These are phyloP conservation scores for Anthoscopus minutus DNA, from an alignment of 2,113 vertebrate species.

Conservation along the genomic window DNA sequence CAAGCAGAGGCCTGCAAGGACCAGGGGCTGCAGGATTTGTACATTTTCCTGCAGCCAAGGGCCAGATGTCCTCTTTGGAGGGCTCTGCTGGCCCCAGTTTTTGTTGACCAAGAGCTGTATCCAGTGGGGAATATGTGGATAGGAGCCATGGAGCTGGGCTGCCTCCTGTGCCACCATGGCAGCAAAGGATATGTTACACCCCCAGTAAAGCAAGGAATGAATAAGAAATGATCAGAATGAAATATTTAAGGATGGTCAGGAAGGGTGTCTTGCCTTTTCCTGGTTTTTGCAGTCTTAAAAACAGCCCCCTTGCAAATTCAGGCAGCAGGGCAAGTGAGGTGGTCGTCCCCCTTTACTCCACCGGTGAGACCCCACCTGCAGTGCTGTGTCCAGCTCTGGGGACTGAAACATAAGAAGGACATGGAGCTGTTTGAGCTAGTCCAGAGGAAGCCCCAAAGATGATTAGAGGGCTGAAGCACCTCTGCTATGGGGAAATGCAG, in stretches of 20 bases:
- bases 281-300: neutral
- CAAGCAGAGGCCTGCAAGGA: neutral
- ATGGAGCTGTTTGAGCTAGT: accelerated
- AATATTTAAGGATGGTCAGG: neutral
- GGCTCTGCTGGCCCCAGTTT: neutral
- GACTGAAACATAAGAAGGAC: neutral
- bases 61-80: neutral
- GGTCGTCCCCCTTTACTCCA: neutral
- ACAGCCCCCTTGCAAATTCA: neutral
- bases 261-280: neutral
- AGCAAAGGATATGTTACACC: neutral
- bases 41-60: neutral
- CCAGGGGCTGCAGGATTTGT: neutral
- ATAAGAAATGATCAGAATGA: neutral
- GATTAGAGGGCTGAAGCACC: accelerated
- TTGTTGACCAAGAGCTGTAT: neutral
- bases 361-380: neutral
- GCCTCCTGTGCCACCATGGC: neutral
- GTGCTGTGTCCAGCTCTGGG: neutral
- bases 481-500: neutral
- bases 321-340: neutral
- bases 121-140: neutral
- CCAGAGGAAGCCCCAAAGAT: neutral
- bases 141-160: neutral
- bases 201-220: neutral